Evolutionary conservation across 2,113 vertebrate species (phyloP).

Genomic region (Hippolais icterina): DNA sequence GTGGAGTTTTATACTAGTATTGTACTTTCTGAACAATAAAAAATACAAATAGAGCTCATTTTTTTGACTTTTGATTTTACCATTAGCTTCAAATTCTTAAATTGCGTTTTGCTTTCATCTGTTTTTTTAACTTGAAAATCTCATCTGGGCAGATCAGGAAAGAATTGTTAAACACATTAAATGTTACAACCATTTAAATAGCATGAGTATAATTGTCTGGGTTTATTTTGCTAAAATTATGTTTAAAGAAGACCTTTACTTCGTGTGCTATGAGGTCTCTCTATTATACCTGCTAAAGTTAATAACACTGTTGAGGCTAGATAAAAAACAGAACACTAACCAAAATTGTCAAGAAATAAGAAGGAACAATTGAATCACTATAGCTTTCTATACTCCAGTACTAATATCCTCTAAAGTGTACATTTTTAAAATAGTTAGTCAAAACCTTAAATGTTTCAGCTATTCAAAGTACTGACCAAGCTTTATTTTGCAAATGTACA

Average conservation of each 20-base stretch:
- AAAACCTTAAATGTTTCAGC: conserved; percentile 29
- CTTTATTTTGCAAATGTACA: background rate
- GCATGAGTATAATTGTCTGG: conserved; percentile 68
- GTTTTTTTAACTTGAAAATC: conserved; percentile 68
- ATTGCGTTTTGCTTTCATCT: conserved; percentile 65
- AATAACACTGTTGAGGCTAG: conserved; percentile 58
- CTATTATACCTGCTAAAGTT: conserved; percentile 60
- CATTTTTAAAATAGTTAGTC: conserved; percentile 49
- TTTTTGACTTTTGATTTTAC: conserved; percentile 10
- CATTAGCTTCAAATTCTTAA: conserved; percentile 33
- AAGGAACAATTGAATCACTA: background rate
- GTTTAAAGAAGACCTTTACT: conserved; percentile 71
- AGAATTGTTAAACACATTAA: conserved; percentile 67
- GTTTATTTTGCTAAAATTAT: conserved; percentile 70
- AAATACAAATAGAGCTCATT: conserved; percentile 8
- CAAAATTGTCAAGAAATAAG: background rate
- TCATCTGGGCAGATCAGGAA: conserved; percentile 53
- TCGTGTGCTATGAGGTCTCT: conserved; percentile 26
- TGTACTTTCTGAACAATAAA: background rate
- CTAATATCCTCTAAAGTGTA: conserved; percentile 37
- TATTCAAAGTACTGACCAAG: background rate
- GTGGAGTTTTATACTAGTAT: background rate
- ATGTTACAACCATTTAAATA: conserved; percentile 68
- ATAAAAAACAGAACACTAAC: conserved; percentile 56
- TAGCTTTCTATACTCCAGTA: background rate